Evolutionary conservation across 2,888 invertebrate genomes (phyloP), one percentile per base, ranked within the genome.

Genomic region (Tetrapedia diversipes): DNA sequence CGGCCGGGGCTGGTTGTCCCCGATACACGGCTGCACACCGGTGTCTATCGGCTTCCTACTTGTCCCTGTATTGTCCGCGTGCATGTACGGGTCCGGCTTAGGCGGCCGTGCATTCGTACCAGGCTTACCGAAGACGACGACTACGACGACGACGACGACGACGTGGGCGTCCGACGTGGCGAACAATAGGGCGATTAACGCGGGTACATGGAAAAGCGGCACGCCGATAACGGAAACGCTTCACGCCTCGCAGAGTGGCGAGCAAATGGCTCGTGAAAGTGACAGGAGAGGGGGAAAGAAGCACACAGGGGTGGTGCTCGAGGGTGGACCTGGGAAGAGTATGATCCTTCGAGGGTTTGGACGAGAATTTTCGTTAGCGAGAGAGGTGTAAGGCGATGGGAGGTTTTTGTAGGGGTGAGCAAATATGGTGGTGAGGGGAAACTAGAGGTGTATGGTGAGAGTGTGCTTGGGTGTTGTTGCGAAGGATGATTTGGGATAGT

Each of bases 131-230:
- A 79, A 81, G 81, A 81, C 82, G 72, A 54, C 69, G 63, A 32
- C 47, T 16, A 41, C 11, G 22, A 41, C 61, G 34, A 53, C 79
- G 70, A 79, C 68, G 29, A 41, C 54, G 65, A 56, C 37, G 10
- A 56, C 74, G 59, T 29, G 41, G 65, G 65, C 81, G 75, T 57
- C 76, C 75, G 57, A 80, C 74, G 77, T 72, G 64, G 70, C 80
- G 84, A 81, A 84, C 81, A 84, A 83, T 83, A 53, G 81, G 57
- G 68, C 83, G 83, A 84, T 81, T 83, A 83, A 83, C 81, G 74
- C 57, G 68, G 64, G 71, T 63, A 80, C 82, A 70, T 71, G 73
- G 84, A 84, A 84, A 84, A 80, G 82, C 82, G 53, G 66, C 64
- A 49, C 64, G 71, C 66, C 79, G 83, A 83, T 83, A 77, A 83